phyloP scores from a whole-genome alignment of 2,113 vertebrate species.

The Tupaia tana region DNA sequence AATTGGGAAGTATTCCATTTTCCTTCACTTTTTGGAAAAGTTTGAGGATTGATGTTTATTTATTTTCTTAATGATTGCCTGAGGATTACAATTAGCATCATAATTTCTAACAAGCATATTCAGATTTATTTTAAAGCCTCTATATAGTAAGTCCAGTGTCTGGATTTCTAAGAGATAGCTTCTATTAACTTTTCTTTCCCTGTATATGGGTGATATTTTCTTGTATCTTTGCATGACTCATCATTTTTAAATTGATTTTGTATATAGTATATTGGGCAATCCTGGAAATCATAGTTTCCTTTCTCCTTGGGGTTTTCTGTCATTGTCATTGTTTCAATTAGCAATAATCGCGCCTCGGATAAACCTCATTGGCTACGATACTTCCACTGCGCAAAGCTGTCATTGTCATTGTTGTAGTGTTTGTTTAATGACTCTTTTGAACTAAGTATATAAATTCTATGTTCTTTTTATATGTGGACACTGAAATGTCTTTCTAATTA shows the following conservation, averaged over 20 bases:
- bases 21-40: not conserved
- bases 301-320: not conserved
- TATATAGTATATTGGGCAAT: not conserved
- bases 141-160: not conserved
- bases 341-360: too few species aligned
- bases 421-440: slow-evolving; percentile 27
- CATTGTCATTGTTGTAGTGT: not conserved
- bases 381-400: too few species aligned
- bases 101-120: not conserved
- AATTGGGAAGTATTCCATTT: not conserved
- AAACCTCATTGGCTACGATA: too few species aligned
- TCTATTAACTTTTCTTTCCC: not conserved
- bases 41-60: not conserved
- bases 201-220: not conserved
- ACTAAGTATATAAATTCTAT: not conserved
- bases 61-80: not conserved
- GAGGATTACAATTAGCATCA: not conserved
- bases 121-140: not conserved
- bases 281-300: slow-evolving; percentile 11
- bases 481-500: not conserved
- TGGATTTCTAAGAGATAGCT: not conserved
- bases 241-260: not conserved
- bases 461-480: not conserved
- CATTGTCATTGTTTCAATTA: not conserved
- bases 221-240: not conserved